These are phyloP conservation scores for Linurgus olivaceus DNA, from an alignment of 2,797 vertebrate genomes.

Conservation along the genomic window DNA sequence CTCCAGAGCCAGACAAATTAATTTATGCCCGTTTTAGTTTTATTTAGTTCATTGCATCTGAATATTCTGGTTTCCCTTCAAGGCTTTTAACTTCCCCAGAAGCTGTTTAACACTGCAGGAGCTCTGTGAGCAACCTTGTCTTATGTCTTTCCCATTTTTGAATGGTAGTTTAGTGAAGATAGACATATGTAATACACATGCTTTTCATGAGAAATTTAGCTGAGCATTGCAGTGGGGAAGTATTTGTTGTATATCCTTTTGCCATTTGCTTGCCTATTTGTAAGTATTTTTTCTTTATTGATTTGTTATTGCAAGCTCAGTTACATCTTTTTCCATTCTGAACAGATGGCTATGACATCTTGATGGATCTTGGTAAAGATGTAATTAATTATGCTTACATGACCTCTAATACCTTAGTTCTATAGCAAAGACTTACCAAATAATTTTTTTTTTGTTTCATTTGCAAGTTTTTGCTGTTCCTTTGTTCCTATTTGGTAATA, in stretches of 20 bases:
- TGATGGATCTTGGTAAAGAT: neutral
- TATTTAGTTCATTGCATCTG: neutral
- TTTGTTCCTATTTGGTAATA: neutral
- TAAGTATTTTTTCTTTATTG: neutral
- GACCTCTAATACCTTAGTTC: neutral
- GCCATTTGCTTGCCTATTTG: neutral
- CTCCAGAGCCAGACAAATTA: neutral
- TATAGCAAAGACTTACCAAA: neutral
- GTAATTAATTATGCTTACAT: neutral
- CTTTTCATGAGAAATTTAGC: neutral
- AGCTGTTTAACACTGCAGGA: neutral
- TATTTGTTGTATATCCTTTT: neutral
- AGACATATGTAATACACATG: neutral
- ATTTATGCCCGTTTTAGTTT: neutral
- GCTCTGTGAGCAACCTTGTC: neutral
- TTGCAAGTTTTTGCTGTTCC: neutral
- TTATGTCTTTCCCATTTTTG: constrained; percentile 12
- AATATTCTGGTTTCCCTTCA: neutral
- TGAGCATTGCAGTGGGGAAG: neutral
- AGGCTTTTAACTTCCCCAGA: neutral
- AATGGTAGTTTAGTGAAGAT: neutral
- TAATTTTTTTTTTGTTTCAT: neutral
- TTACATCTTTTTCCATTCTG: neutral
- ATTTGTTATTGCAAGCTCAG: neutral
- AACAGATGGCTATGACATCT: neutral